phyloP scores from a whole-genome alignment of 2,113 vertebrate genomes.

The Astatoreochromis straeleni region DNA sequence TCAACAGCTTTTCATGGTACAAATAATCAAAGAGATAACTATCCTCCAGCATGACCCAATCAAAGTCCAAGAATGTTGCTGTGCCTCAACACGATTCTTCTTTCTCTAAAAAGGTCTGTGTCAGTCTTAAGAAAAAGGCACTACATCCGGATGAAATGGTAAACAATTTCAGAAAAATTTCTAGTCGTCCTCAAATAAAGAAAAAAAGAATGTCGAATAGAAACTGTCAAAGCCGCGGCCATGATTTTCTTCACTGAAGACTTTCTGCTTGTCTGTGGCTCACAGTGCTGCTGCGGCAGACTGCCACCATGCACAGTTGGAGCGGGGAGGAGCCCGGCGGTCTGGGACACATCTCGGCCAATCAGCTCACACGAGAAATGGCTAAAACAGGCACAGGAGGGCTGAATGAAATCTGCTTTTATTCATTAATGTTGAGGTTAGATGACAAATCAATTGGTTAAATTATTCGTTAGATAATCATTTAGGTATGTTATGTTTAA shows the following conservation, averaged over 20 bases:
- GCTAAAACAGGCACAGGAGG: background rate
- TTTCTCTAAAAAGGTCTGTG: background rate
- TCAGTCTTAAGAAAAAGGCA: background rate
- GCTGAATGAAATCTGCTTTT: background rate
- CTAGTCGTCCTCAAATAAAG: background rate
- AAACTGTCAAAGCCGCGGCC: background rate
- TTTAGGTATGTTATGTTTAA: background rate
- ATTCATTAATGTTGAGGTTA: background rate
- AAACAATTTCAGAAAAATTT: background rate
- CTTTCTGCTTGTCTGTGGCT: background rate
- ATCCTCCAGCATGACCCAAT: conserved; percentile 23
- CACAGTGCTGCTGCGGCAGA: conserved; percentile 19
- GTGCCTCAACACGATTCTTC: background rate
- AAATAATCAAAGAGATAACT: background rate
- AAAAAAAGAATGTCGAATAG: background rate
- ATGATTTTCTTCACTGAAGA: background rate
- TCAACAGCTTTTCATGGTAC: background rate
- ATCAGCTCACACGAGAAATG: background rate
- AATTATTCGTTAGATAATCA: background rate
- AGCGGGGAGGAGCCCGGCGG: conserved; percentile 2
- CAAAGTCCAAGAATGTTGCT: background rate
- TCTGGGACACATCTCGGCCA: conserved; percentile 29
- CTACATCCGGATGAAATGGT: background rate
- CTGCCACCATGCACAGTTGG: conserved; percentile 46
- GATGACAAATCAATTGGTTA: background rate